Evolutionary conservation across 2,888 invertebrate genomes (phyloP), one percentile per base, ranked within the genome.

Genomic region (Endotricha flammealis): DNA sequence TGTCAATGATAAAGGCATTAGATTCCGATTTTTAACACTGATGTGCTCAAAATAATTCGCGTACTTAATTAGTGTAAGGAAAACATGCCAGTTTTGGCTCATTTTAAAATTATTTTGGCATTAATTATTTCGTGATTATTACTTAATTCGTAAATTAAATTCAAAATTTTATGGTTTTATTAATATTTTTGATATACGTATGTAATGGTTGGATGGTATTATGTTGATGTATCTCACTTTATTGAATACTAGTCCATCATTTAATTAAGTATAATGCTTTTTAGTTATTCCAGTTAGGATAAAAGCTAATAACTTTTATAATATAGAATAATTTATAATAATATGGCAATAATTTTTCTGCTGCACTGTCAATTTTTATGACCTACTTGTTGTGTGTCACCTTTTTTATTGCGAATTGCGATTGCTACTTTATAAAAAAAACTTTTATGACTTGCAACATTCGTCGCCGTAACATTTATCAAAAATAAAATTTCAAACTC

Each of bases 201-300:
- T 41, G 48, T 42, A 46, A 52, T 57, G 50, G 41, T 53, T 51
- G 53, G 50, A 56, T 59, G 52, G 53, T 63, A 55, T 53, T 56
- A 51, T 53, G 48, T 53, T 59, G 49, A 45, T 52, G 42, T 64
- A 54, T 65, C 57, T 61, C 57, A 56, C 62, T 71, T 63, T 69
- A 70, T 69, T 71, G 53, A 68, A 71, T 66, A 71, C 80, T 80
- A 80, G 80, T 81, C 80, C 65, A 67, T 74, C 65, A 57, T 64
- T 57, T 56, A 55, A 53, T 67, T 67, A 61, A 56, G 48, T 46
- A 44, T 46, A 46, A 42, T 48, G 40, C 40, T 50, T 37, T 41
- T 50, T 54, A 49, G 33, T 16, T 45, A 46, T 53, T 53, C 50
- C 50, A 44, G 41, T 37, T 36, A 44, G 44, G 48, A 54, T 52